phyloP scores from a whole-genome alignment of 2,888 invertebrate genomes.

The Rhyacophila evoluta region DNA sequence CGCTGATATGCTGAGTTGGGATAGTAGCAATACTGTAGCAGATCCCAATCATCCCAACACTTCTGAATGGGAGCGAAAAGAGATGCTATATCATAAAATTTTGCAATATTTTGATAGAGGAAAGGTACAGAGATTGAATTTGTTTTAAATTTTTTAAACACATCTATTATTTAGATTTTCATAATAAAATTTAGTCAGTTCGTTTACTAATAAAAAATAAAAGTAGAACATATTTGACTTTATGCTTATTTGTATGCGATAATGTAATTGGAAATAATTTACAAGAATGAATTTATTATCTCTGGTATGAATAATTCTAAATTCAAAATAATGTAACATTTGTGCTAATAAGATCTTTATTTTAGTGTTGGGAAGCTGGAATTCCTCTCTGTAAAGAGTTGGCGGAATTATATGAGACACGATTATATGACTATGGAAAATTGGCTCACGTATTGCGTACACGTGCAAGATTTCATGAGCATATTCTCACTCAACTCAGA shows the following conservation, averaged over 20 bases:
- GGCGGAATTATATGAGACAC: slow-evolving; percentile 86
- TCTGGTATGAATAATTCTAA: no score
- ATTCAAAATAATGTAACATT: no score
- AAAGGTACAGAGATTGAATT: no score
- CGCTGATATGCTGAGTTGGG: slow-evolving; percentile 91
- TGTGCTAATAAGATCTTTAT: no score
- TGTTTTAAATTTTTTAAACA: no score
- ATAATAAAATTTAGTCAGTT: no score
- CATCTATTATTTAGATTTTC: no score
- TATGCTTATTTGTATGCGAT: no score
- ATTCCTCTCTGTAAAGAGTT: slow-evolving; percentile 92
- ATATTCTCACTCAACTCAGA: slow-evolving; percentile 87
- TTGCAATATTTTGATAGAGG: slow-evolving; percentile 94
- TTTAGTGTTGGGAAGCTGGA: slow-evolving; percentile 95
- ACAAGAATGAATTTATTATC: no score
- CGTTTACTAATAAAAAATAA: no score
- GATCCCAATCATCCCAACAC: slow-evolving; percentile 81
- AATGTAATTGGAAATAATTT: no score
- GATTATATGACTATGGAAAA: slow-evolving; percentile 88
- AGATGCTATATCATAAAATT: slow-evolving; percentile 88
- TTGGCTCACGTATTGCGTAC: slow-evolving; percentile 85
- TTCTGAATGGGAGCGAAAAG: slow-evolving; percentile 91
- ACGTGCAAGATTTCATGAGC: slow-evolving; percentile 92
- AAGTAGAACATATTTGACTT: no score
- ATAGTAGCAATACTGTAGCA: slow-evolving; percentile 74